Base-by-base conservation (phyloP, 2,797 vertebrate species). In the Eulemur rubriventer region DNA sequence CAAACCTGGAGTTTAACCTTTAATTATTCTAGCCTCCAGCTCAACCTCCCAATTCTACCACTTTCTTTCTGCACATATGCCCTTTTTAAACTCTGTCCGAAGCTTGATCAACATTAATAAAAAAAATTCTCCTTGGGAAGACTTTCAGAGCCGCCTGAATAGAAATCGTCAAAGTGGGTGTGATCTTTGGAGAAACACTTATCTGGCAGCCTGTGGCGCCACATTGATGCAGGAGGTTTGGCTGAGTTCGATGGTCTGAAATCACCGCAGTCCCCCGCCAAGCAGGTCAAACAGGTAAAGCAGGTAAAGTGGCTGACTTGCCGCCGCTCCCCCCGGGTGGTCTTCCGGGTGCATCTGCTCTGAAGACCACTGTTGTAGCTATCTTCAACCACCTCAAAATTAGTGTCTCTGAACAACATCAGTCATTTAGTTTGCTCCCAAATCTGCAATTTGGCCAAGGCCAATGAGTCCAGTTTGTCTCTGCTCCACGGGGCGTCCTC, bases 11-110 rank as follows among this genome's bases (percentile, higher is more conserved):
- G 95, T 96, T 96, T 96, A 95, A 94, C 96, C 97, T 97, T 93
- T 96, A 97, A 98, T 97, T 95, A 96, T 96, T 92, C 94, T 76
- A 86, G 95, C 94, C 95, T 96, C 91, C 57, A 96, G 96, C 95
- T 87, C 89, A 92, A 85, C 83, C 83, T 96, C 69, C 35, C 7
- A 24, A 72, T 79, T 57, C 82, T 59, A 81, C 80, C 88, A 69
- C 86, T 96, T 96, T 96, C 85, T 91, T 94, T 50, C 73, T 80
- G 72, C 78, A 70, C 50, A 26, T 61, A 61, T 16, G 89, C 76
- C 76, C 83, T 96, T 93, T 95, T 96, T 93, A 91, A 94, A 93
- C 93, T 95, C 89, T 52, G 83, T 81, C 82, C 22, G 6, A 50
- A 95, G 85, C 82, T 91, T 78, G 84, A 96, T 67, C 94, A 79